These are phyloP conservation scores for Premnoplex brunnescens DNA, from an alignment of 2,797 vertebrate genomes.

Conservation along the genomic window DNA sequence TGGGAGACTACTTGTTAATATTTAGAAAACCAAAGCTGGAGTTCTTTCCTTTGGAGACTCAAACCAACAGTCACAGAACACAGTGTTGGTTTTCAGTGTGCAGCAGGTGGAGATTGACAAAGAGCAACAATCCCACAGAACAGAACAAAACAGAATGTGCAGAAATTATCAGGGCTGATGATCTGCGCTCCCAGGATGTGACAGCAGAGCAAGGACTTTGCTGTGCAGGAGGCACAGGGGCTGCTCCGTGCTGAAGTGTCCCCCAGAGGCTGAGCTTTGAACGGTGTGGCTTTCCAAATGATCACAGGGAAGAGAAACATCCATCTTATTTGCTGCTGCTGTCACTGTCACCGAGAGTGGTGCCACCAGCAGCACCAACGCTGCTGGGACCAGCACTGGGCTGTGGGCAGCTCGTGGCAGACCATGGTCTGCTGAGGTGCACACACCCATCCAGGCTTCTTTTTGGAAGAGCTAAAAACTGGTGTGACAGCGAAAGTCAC, in stretches of 20 bases:
- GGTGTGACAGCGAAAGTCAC: background rate
- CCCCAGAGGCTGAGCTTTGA: background rate
- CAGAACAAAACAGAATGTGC: fast-evolving
- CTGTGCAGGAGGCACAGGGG: background rate
- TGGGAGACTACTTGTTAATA: background rate
- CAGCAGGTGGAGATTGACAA: background rate
- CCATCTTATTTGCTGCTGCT: fast-evolving
- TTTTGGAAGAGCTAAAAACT: background rate
- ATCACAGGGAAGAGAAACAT: background rate
- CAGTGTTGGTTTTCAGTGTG: fast-evolving
- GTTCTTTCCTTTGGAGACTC: background rate
- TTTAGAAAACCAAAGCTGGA: background rate
- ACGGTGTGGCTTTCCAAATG: background rate
- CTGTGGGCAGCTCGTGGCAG: background rate
- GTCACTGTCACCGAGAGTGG: fast-evolving
- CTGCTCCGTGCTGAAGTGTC: background rate
- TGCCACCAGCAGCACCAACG: background rate
- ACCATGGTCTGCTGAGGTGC: fast-evolving
- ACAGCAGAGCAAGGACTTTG: fast-evolving
- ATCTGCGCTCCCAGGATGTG: fast-evolving
- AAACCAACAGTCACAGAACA: background rate
- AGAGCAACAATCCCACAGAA: background rate
- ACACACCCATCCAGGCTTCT: fast-evolving
- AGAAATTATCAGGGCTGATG: fast-evolving
- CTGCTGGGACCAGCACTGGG: background rate